Evolutionary conservation across 2,888 invertebrate species (phyloP), one percentile per base, ranked within the genome.

Genomic region (Hemicrepidius hirtus): DNA sequence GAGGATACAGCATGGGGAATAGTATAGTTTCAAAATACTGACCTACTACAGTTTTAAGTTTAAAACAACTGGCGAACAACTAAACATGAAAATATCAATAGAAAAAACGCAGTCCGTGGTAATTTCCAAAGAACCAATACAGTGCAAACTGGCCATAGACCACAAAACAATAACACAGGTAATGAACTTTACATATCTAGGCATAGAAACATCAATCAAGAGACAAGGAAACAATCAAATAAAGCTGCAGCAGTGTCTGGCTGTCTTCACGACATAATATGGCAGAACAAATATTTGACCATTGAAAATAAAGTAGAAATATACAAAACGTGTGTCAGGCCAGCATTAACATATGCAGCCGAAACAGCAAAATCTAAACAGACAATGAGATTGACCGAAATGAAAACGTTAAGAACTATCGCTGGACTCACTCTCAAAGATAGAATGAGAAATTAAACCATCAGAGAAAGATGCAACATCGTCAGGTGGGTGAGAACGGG

Each of bases 61-160:
- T 28, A 28, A 44, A n/a, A n/a, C n/a, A n/a, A n/a, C n/a, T n/a
- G n/a, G n/a, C n/a, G 13, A 44, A 44, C 2, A 44, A 16, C n/a
- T 44, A 5, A 44, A 13, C 7, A 16, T 44, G 3, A 44, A 9
- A 44, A 44, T 44, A 44, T 44, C 44, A 44, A 44, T 44, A 16
- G 44, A 44, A 44, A 44, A 44, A 44, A 44, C 44, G 16, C 44
- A 44, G 7, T 44, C 44, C 44, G 16, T 44, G 44, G 44, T 44
- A 4, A 4, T 44, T 16, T 44, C 44, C 16, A 13, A 44, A 44
- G 44, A 44, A 7, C 44, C 7, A 44, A 13, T 44, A 44, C 13
- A 16, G 13, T 44, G 16, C 7, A 44, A 44, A 44, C 7, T 44
- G 44, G 44, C 44, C 44, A 44, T 44, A 7, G 16, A 44, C 44